phyloP scores from a whole-genome alignment of 2,797 vertebrate genomes.

The Pseudomugil gertrudae region DNA sequence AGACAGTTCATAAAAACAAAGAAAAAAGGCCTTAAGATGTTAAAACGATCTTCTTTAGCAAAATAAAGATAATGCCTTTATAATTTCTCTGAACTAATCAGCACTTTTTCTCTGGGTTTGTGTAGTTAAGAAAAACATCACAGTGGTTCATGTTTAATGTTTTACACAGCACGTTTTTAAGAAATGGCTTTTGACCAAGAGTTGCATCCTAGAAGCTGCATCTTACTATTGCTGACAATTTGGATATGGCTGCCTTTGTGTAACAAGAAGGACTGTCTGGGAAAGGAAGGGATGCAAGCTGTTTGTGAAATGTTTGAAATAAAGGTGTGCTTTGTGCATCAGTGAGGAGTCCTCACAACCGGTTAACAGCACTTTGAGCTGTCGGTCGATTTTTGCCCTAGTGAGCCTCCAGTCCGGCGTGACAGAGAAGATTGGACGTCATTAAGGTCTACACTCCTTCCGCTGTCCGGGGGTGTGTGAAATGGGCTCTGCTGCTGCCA shows the following conservation, averaged over 20 bases:
- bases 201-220: constrained; percentile 18
- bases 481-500: constrained; percentile 73
- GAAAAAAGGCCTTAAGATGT: constrained; percentile 52
- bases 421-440: constrained; percentile 82
- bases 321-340: constrained; percentile 69
- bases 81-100: constrained; percentile 36
- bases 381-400: constrained; percentile 75
- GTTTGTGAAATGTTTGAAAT: constrained; percentile 58
- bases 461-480: constrained; percentile 65
- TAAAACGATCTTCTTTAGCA: constrained; percentile 46
- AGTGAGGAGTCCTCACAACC: constrained; percentile 65
- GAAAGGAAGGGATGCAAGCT: constrained; percentile 33
- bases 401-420: constrained; percentile 76
- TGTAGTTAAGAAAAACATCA: constrained; percentile 45
- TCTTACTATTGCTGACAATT: constrained; percentile 13
- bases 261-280: constrained; percentile 14
- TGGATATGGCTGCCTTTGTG: constrained; percentile 26
- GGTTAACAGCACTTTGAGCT: constrained; percentile 78
- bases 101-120: constrained; percentile 48
- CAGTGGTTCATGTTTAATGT: constrained; percentile 39
- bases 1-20: constrained; percentile 44
- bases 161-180: constrained; percentile 15
- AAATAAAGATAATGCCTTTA: constrained; percentile 50
- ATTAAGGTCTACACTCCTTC: constrained; percentile 75
- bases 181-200: not conserved